These are phyloP conservation scores for Bradynema listronoti DNA, from an alignment of 1,140 invertebrate genomes.

Conservation along the genomic window DNA sequence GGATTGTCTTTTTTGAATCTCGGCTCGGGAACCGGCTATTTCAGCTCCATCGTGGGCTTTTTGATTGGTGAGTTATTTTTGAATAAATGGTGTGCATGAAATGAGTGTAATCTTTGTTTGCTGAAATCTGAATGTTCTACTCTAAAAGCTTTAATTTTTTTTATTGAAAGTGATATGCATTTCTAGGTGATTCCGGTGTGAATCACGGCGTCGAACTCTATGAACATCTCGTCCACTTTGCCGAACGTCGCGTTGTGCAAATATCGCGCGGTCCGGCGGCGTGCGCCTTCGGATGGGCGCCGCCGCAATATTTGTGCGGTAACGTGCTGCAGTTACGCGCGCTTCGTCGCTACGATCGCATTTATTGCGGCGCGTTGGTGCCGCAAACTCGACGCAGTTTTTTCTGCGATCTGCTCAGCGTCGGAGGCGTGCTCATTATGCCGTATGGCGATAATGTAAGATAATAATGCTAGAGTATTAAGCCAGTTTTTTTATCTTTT, in stretches of 20 bases:
- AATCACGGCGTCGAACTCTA: constrained; percentile 76
- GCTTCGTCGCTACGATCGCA: constrained; percentile 70
- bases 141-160: too few species aligned
- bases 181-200: constrained; percentile 34
- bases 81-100: not conserved
- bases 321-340: constrained; percentile 71
- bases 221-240: constrained; percentile 71
- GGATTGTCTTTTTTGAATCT: constrained; percentile 80
- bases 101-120: not conserved
- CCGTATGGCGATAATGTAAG: constrained; percentile 69
- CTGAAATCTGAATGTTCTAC: not conserved
- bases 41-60: constrained; percentile 78
- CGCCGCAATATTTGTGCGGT: constrained; percentile 68
- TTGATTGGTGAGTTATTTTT: constrained; percentile 66
- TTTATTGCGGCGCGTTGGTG: constrained; percentile 80
- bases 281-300: constrained; percentile 75
- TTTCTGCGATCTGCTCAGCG: constrained; percentile 64
- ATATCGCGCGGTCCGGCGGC: constrained; percentile 70
- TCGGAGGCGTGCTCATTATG: constrained; percentile 73
- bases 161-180: too few species aligned
- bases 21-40: constrained; percentile 81
- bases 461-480: not conserved
- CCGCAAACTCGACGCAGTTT: constrained; percentile 66
- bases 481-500: not conserved
- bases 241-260: constrained; percentile 67